phyloP scores from a whole-genome alignment of 64 coral and sea anemone species.

The Montipora foliosa region DNA sequence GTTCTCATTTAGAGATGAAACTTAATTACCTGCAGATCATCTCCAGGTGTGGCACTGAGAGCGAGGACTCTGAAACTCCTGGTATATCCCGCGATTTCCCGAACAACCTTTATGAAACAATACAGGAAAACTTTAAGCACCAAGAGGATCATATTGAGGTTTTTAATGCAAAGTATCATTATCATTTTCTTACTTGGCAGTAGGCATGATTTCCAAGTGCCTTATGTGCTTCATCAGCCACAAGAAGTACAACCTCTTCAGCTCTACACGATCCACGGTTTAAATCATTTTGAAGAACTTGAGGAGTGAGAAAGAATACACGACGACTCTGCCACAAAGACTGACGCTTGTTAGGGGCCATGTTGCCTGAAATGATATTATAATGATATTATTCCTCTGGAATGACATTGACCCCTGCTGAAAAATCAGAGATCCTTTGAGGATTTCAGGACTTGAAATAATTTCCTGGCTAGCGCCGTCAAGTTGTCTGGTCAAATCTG shows the following conservation, averaged over 20 bases:
- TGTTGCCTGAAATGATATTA: conserved; percentile 64
- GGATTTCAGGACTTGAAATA: too few species aligned
- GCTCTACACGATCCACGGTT: conserved; percentile 88
- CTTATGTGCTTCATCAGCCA: conserved; percentile 98
- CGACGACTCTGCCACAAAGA: conserved; percentile 76
- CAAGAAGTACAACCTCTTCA: conserved; percentile 88
- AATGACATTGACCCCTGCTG: too few species aligned
- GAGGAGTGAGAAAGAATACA: conserved; percentile 97
- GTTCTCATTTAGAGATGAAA: not conserved
- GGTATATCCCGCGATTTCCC: conserved; percentile 86
- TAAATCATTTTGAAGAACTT: conserved; percentile 96
- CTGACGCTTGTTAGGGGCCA: conserved; percentile 89
- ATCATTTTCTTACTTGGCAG: conserved; percentile 74
- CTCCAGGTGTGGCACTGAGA: conserved; percentile 96
- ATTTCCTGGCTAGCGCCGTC: too few species aligned
- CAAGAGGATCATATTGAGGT: not conserved
- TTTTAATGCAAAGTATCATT: not conserved
- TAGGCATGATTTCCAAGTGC: conserved; percentile 98
- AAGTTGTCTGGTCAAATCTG: too few species aligned
- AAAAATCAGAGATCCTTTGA: too few species aligned
- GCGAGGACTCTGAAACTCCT: conserved; percentile 89
- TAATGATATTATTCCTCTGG: too few species aligned
- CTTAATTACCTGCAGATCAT: conserved; percentile 80
- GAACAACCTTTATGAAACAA: conserved; percentile 72
- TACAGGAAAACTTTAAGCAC: not conserved